A percentile compares a stretch with the other conserved stretches of the same genome.
Conservation (phyloP, 2,113 vertebrate species). For the Sarotherodon lohbergeri region DNA sequence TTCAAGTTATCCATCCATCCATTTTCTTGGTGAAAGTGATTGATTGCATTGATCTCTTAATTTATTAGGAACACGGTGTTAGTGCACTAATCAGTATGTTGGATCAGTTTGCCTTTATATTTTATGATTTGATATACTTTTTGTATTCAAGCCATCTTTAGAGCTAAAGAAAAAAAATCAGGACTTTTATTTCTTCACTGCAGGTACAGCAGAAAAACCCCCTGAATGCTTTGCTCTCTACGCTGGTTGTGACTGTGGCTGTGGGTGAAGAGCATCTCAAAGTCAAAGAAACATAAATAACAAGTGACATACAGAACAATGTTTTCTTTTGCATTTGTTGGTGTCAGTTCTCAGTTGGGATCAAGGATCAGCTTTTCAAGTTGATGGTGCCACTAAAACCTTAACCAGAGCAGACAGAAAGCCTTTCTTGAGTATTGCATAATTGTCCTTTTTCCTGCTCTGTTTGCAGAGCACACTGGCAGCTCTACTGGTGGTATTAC, state of each 20-base stretch:
- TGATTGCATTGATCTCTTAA: not conserved
- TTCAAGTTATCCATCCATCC: not conserved
- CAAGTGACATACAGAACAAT: not conserved
- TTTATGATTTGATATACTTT: not conserved
- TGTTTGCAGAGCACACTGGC: not conserved
- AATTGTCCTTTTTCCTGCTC: not conserved
- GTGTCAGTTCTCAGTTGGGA: not conserved
- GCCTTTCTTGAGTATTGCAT: not conserved
- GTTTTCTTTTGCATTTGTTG: not conserved
- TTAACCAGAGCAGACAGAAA: not conserved
- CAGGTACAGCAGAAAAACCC: not conserved
- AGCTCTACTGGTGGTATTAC: not conserved
- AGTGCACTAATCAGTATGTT: not conserved
- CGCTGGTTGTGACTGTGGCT: not conserved
- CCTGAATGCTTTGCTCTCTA: not conserved
- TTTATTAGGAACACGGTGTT: not conserved
- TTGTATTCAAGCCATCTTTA: not conserved
- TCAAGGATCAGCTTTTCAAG: conserved; percentile 5
- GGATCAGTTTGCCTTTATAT: not conserved
- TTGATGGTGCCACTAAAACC: not conserved
- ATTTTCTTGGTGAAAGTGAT: not conserved
- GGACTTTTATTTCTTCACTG: not conserved
- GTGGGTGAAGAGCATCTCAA: not conserved
- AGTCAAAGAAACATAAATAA: conserved; percentile 1
- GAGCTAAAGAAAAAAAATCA: not conserved